A percentile compares a stretch with the other conserved stretches of the same genome.
Conservation (phyloP, 37 sponge, comb jelly and placozoan genomes). For the Amphimedon queenslandica region DNA sequence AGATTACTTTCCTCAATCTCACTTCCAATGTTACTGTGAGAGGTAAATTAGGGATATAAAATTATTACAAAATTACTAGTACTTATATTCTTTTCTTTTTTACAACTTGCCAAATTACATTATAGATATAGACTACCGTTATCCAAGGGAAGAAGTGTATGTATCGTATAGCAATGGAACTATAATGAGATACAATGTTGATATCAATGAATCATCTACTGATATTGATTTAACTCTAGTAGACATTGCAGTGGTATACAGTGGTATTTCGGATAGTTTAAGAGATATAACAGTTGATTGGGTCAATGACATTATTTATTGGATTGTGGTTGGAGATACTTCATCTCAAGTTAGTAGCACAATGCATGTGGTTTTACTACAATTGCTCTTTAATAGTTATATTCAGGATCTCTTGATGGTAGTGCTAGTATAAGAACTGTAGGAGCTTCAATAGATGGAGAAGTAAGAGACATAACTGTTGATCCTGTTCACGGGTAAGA, state of each 20-base stretch:
- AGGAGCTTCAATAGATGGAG: neutral
- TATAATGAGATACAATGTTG: neutral
- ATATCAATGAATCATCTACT: neutral
- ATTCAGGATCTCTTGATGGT: neutral
- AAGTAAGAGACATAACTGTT: neutral
- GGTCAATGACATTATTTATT: conserved; percentile 24
- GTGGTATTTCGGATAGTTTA: neutral
- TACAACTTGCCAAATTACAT: too few species aligned
- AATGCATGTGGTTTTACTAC: neutral
- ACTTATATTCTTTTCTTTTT: too few species aligned
- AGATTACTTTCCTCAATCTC: too few species aligned
- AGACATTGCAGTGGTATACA: neutral
- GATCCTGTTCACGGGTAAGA: conserved; percentile 50
- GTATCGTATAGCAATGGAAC: neutral
- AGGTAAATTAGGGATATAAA: too few species aligned
- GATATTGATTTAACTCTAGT: neutral
- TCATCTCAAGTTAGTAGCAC: neutral
- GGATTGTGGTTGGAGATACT: neutral
- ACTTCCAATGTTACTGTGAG: neutral
- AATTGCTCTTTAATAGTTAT: neutral
- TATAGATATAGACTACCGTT: conserved; percentile 11
- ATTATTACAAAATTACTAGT: too few species aligned
- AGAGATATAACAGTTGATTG: conserved; percentile 43
- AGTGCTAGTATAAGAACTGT: conserved; percentile 6
- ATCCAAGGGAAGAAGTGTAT: neutral